A percentile compares a stretch with the other conserved stretches of the same genome.
These are phyloP conservation scores for Paramuricea clavata DNA, from an alignment of 92 coral and sea anemone species.

Conservation along the genomic window DNA sequence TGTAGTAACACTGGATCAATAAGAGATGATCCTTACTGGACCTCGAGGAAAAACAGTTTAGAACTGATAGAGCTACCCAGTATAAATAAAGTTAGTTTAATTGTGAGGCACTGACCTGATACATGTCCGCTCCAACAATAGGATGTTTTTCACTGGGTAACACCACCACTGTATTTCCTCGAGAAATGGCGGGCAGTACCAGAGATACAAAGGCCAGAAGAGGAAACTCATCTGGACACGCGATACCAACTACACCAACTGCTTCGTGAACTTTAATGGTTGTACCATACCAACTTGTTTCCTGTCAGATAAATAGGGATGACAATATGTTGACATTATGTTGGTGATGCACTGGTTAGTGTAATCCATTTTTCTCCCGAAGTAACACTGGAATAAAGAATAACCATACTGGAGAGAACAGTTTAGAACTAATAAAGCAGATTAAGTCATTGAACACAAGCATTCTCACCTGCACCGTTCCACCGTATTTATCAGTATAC, in stretches of 20 bases:
- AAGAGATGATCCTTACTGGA: too few species aligned
- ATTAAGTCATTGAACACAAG: not conserved
- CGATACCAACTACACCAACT: constrained; percentile 92
- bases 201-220: constrained; percentile 90
- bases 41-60: too few species aligned
- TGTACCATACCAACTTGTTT: constrained; percentile 95
- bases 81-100: too few species aligned
- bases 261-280: constrained; percentile 95
- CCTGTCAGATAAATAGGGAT: constrained; percentile 60
- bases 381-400: too few species aligned
- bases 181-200: constrained; percentile 89
- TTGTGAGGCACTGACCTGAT: constrained; percentile 72
- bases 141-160: constrained; percentile 95
- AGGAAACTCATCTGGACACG: constrained; percentile 93
- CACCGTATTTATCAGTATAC: constrained; percentile 96
- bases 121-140: constrained; percentile 90
- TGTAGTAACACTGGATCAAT: too few species aligned
- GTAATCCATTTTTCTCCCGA: not conserved
- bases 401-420: not conserved
- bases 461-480: constrained; percentile 82
- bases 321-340: too few species aligned
- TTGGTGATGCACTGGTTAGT: not conserved
- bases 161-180: constrained; percentile 92
- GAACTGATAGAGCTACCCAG: too few species aligned
- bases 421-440: not conserved